These are phyloP conservation scores for Tachuris rubrigastra DNA, from an alignment of 2,113 vertebrate species.

Conservation along the genomic window DNA sequence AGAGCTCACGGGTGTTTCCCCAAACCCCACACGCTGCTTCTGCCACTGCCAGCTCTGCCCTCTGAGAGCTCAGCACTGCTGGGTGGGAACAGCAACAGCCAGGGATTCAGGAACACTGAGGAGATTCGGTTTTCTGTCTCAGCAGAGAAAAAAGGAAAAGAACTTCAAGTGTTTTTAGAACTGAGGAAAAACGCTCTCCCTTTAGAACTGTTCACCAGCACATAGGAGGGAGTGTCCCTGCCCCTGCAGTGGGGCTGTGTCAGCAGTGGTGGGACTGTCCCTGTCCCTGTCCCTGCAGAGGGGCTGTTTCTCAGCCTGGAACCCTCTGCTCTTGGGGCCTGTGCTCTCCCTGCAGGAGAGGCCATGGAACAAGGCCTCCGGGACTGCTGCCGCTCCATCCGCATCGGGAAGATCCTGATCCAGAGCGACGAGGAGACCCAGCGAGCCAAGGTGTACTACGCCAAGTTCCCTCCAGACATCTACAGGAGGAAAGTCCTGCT, in stretches of 20 bases:
- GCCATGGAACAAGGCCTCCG: constrained; percentile 96
- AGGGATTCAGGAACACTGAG: neutral
- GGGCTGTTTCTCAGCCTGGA: neutral
- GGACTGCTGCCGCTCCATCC: constrained; percentile 96
- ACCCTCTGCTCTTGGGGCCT: neutral
- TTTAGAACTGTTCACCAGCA: too few relatives aligned
- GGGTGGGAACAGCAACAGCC: neutral
- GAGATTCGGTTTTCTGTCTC: rapidly evolving
- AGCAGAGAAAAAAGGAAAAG: neutral
- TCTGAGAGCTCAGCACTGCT: neutral
- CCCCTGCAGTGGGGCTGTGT: too few relatives aligned
- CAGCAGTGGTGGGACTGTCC: too few relatives aligned
- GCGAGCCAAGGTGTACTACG: constrained; percentile 96
- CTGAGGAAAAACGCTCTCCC: too few relatives aligned
- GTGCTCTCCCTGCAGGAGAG: constrained; percentile 77
- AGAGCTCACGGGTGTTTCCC: neutral
- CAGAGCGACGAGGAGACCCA: constrained; percentile 98
- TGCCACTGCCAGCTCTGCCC: neutral
- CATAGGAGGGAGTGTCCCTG: too few relatives aligned
- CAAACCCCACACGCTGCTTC: rapidly evolving
- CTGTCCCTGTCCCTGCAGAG: neutral
- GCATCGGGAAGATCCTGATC: constrained; percentile 97
- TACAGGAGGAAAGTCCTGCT: constrained; percentile 95
- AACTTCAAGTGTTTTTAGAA: neutral
- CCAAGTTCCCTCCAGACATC: constrained; percentile 97